Base-by-base conservation (phyloP, 2,888 invertebrate genomes). In the Seladonia tumulorum region DNA sequence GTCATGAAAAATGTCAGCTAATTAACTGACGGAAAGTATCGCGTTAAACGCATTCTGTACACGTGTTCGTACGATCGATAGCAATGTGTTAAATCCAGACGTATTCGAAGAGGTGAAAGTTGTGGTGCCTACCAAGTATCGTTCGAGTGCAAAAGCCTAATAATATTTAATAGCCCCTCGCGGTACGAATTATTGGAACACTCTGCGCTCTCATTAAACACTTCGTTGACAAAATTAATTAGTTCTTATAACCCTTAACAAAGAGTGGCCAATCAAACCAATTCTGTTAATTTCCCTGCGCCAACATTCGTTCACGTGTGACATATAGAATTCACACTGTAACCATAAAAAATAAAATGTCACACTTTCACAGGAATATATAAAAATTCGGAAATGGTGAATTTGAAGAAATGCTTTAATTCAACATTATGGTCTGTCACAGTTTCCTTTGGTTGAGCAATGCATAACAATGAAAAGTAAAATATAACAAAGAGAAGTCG, bases 181-280 rank as follows among this genome's bases (percentile, higher is more conserved):
- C 35, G 66, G 35, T 35, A 66, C 35, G 35, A 66, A 39, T 39
- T 66, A 66, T 66, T 35, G 66, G 66, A 66, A 66, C 66, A 66
- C 18, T 66, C 35, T 18, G 18, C 35, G 35, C 35, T 66, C 66
- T 66, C 66, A 10, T 35, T 66, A 39, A 66, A 35, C 35, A 18
- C 18, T 66, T 18, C 35, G 39, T 66, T 66, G 35, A 35, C 35
- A 35, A 66, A 66, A 66, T 22, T 66, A 66, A 66, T 66, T 66
- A 22, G 35, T 35, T 66, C 35, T 35, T 35, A 22, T 66, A 35
- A 35, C 35, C 66, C 35, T 39, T 66, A 22, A 39, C 22, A 66
- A 66, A 66, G 66, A 66, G 10, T 22, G 18, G 29, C 22, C 22
- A 39, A 66, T 66, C 35, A 66, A 66, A 35, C 35, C 29, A 18